Percentiles rank a stretch among this genome's conserved stretches.
Conservation (phyloP, 2,797 vertebrate species). For the Pseudotriccus pelzelni region DNA sequence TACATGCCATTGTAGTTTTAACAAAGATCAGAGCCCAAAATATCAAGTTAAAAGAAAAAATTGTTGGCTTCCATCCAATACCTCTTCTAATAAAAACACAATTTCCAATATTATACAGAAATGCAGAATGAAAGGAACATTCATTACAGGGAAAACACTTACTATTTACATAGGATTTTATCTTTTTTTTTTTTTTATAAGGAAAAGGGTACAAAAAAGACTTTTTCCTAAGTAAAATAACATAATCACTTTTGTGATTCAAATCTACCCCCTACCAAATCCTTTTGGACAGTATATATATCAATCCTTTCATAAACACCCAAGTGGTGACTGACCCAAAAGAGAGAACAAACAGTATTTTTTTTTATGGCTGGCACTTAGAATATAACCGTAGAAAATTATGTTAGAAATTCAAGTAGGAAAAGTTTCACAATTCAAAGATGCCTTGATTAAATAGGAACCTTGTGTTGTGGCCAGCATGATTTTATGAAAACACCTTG, state of each 20-base stretch:
- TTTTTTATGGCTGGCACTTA: conserved; percentile 15
- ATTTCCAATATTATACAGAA: conserved; percentile 79
- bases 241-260: conserved; percentile 63
- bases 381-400: conserved; percentile 33
- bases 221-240: conserved; percentile 72
- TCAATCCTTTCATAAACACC: conserved; percentile 37
- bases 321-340: conserved; percentile 10
- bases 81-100: conserved; percentile 77
- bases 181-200: conserved; percentile 69
- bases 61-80: conserved; percentile 75
- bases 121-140: conserved; percentile 76
- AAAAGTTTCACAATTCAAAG: conserved; percentile 16
- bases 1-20: conserved; percentile 78
- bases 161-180: conserved; percentile 79
- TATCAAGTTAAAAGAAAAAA: conserved; percentile 83
- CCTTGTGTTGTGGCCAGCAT: background rate
- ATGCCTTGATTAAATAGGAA: conserved; percentile 12
- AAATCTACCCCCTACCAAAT: conserved; percentile 61
- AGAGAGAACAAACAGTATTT: conserved; percentile 28
- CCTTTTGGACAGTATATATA: conserved; percentile 1
- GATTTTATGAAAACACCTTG: conserved; percentile 28
- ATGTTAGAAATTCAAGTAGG: conserved; percentile 28
- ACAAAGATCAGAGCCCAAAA: conserved; percentile 83
- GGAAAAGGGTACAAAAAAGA: conserved; percentile 70
- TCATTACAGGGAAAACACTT: conserved; percentile 77